Evolutionary conservation across 2,113 vertebrate species (phyloP).

Genomic region (Rhadina sibilatrix): DNA sequence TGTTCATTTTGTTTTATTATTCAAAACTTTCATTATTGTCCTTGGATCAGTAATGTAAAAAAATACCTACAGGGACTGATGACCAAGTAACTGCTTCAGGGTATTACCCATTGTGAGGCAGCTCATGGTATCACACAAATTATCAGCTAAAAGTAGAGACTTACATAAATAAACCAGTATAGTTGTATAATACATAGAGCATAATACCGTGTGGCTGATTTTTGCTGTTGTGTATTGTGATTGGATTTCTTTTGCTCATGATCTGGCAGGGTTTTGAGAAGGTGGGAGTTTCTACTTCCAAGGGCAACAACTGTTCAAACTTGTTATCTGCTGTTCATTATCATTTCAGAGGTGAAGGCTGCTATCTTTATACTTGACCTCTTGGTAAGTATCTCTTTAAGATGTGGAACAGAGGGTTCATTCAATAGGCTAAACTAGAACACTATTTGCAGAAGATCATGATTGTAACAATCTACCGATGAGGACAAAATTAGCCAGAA

Average conservation of each 20-base stretch:
- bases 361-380: neutral
- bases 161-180: neutral
- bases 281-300: neutral
- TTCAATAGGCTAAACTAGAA: neutral
- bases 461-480: neutral
- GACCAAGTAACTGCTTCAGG: neutral
- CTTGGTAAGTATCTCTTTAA: neutral
- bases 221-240: neutral
- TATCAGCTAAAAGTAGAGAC: neutral
- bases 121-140: neutral
- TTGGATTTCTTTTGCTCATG: neutral
- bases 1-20: neutral
- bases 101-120: neutral
- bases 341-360: neutral
- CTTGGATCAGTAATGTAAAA: neutral
- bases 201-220: neutral
- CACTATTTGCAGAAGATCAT: neutral
- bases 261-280: neutral
- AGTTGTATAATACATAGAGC: neutral
- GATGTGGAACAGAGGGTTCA: neutral
- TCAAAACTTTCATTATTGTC: neutral
- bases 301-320: neutral
- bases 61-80: neutral
- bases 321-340: neutral
- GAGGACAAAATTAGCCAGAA: neutral